These are phyloP conservation scores for Noctua janthina DNA, from an alignment of 2,888 invertebrate species.

Conservation along the genomic window DNA sequence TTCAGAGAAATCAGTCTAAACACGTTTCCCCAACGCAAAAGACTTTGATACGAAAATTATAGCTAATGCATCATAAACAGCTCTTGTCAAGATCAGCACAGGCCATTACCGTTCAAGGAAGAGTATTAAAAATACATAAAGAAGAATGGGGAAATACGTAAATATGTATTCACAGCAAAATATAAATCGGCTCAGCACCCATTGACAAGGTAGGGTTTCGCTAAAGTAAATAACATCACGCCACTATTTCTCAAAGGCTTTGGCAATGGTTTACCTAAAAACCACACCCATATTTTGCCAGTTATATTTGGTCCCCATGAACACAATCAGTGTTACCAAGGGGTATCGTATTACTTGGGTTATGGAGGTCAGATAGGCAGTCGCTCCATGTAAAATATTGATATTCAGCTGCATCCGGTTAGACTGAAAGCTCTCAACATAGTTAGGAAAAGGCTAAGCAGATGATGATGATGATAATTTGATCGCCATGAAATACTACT, in stretches of 20 bases:
- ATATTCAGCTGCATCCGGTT: too few relatives aligned
- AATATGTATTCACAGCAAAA: conserved; percentile 21
- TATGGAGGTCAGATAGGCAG: too few relatives aligned
- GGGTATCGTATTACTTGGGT: too few relatives aligned
- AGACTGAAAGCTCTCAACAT: too few relatives aligned
- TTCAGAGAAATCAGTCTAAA: not conserved
- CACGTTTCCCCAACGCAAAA: not conserved
- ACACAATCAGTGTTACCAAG: too few relatives aligned
- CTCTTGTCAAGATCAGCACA: conserved; percentile 25
- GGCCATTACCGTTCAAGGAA: conserved; percentile 42
- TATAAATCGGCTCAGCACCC: conserved; percentile 35
- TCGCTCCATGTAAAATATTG: too few relatives aligned
- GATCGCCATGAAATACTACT: not conserved
- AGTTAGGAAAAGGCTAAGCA: too few relatives aligned
- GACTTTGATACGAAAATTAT: not conserved
- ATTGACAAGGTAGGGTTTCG: conserved; percentile 21
- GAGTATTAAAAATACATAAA: conserved; percentile 46
- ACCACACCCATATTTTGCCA: not conserved
- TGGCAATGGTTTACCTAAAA: not conserved
- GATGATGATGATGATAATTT: too few relatives aligned
- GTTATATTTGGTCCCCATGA: not conserved
- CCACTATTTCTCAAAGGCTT: not conserved
- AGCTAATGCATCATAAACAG: not conserved
- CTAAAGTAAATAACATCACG: not conserved
- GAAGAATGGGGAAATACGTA: conserved; percentile 3